Base-by-base conservation (phyloP, 2,797 vertebrate species). In the Oryzias dopingdopingensis region DNA sequence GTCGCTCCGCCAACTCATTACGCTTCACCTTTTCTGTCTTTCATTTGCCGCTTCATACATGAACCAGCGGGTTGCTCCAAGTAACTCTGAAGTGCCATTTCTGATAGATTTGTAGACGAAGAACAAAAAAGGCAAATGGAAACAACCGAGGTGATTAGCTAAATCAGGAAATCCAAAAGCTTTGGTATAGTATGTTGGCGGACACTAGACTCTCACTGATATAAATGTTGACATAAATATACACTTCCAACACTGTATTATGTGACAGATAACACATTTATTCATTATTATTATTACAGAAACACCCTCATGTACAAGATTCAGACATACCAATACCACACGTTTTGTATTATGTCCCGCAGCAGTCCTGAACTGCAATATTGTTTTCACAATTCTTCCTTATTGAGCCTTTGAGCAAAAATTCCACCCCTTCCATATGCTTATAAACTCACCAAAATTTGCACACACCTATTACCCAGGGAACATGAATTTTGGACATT, bases 151-250 rank as follows among this genome's bases (percentile, higher is more conserved):
- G 8, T 2, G 74, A 81, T 82, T 72, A 77, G 76, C 75, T 77
- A 70, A 84, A 85, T 82, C 77, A 77, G 66, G 83, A 83, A 86
- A 84, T 80, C 75, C 71, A 67, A 79, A 80, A 76, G 72, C 67
- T 65, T 68, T 45, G 67, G 74, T 77, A 50, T 65, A 71, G 56
- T 60, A 41, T 70, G 77, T 75, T 70, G 82, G 72, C 65, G 81
- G 79, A 86, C 77, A 80, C 69, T 72, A 82, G 65, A 67, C 65
- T 68, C 55, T 61, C n/a, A 18, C 52, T 65, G 55, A 81, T 69
- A 78, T 64, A 65, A 72, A 77, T 67, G 53, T 65, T 50, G 55
- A 54, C 41, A 53, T 37, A 50, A 37, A 56, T 42, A 43, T 29
- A 48, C 18, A 23, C 49, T 10, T 37, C 10, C 45, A 42, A 56